Evolutionary conservation across 2,888 invertebrate species (phyloP), one percentile per base, ranked within the genome.

Genomic region (Drosophila demipolita): DNA sequence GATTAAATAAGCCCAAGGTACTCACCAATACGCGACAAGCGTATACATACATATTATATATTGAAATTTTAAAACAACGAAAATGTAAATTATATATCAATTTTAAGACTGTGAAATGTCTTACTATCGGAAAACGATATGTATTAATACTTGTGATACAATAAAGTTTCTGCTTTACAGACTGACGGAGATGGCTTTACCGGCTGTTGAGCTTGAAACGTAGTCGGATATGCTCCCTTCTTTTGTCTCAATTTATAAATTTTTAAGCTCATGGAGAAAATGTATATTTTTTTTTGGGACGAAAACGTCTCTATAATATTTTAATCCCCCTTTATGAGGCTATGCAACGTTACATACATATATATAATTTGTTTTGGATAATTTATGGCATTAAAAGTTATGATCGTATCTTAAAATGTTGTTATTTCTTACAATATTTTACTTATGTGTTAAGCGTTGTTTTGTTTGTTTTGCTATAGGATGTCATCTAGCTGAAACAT

Each of bases 401-500:
- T 29, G 29, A 5, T 6, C 29, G 6, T 29, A 6, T 29, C 5
- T 29, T 29, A 29, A 5, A 29, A 29, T 29, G 29, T 29, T 29
- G 29, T 26, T 26, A 29, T 29, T 29, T 29, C 1, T 29, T 29
- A 29, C 5, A 29, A 29, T 6, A 29, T 29, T 29, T 29, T 29
- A 15, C 1, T 15, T 12, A 3, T 20, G 11, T 40, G 36, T 4
- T n/a, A 9, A 12, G 17, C 9, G 29, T 38, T 58, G n/a, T n/a
- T 26, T 50, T 52, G 23, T 33, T 40, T 29, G 40, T 17, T 38
- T n/a, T 9, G 49, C n/a, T 26, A 38, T 35, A 17, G 54, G 49
- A 32, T 61, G 52, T 61, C 55, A 55, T 33, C 5, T 15, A 38
- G 35, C 32, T 48, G 38, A 42, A 58, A 35, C 40, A 42, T 23